Conservation (phyloP, 2,113 vertebrate species). For the Psettodes erumei region DNA sequence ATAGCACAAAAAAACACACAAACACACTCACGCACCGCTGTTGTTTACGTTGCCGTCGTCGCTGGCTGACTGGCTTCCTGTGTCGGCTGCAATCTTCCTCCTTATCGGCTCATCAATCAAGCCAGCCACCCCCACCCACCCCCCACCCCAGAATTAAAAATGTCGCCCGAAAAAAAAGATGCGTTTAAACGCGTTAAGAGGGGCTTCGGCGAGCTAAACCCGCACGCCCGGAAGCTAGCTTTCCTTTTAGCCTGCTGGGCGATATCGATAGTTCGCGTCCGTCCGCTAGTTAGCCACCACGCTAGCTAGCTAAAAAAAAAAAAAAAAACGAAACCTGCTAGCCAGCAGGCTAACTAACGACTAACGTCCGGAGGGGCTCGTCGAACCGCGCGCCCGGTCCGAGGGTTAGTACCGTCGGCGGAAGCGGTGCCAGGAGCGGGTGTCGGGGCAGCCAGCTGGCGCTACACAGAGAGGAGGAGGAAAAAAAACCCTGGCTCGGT, state of each 20-base stretch:
- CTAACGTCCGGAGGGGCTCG: background rate
- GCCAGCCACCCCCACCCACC: too few relatives aligned
- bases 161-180: conserved; percentile 25
- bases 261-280: conserved; percentile 40
- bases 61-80: conserved; percentile 66
- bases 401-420: background rate
- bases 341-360: conserved; percentile 61
- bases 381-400: background rate
- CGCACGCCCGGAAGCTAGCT: conserved; percentile 4
- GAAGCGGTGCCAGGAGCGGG: background rate
- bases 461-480: background rate
- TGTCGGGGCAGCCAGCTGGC: background rate
- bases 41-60: conserved; percentile 49
- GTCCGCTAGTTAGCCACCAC: conserved; percentile 64
- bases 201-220: conserved; percentile 15
- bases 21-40: conserved; percentile 37
- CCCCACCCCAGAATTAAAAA: too few relatives aligned
- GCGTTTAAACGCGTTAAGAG: conserved; percentile 11
- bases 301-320: conserved; percentile 59
- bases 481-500: conserved; percentile 28
- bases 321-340: conserved; percentile 48
- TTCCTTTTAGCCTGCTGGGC: conserved; percentile 33
- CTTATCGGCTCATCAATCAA: conserved; percentile 49
- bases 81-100: conserved; percentile 37
- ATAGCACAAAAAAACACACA: too few relatives aligned